Evolutionary conservation across 2,113 vertebrate species (phyloP).

Genomic region (Lophura nycthemera): DNA sequence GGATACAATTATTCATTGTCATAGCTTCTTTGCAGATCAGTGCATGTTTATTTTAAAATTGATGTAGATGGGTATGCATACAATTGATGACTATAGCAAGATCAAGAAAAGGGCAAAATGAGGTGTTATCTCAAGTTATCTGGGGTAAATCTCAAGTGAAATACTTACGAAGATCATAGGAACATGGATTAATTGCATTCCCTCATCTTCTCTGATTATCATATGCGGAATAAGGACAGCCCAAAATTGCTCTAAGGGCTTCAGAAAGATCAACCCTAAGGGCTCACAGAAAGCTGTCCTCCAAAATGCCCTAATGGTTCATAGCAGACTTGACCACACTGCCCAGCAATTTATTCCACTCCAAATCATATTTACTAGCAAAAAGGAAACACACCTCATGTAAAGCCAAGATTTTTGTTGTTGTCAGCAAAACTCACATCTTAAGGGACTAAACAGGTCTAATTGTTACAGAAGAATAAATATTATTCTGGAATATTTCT

Average conservation of each 20-base stretch:
- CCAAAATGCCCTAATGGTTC: neutral
- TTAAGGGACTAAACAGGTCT: neutral
- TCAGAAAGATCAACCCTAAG: neutral
- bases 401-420: neutral
- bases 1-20: neutral
- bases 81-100: neutral
- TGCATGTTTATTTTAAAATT: neutral
- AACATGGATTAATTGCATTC: neutral
- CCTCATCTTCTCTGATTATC: neutral
- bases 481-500: neutral
- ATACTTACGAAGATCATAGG: neutral
- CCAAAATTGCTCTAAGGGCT: neutral
- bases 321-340: neutral
- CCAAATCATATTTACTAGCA: neutral
- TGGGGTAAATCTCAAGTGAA: neutral
- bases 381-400: neutral
- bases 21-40: neutral
- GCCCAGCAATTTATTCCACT: neutral
- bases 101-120: neutral
- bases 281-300: neutral
- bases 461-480: neutral
- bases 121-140: no score
- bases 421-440: neutral
- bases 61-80: neutral
- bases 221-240: neutral